Percentiles rank a stretch among this genome's conserved stretches.
These are phyloP conservation scores for Lithobates sylvaticus DNA, from an alignment of 2,797 vertebrate species.

Conservation along the genomic window DNA sequence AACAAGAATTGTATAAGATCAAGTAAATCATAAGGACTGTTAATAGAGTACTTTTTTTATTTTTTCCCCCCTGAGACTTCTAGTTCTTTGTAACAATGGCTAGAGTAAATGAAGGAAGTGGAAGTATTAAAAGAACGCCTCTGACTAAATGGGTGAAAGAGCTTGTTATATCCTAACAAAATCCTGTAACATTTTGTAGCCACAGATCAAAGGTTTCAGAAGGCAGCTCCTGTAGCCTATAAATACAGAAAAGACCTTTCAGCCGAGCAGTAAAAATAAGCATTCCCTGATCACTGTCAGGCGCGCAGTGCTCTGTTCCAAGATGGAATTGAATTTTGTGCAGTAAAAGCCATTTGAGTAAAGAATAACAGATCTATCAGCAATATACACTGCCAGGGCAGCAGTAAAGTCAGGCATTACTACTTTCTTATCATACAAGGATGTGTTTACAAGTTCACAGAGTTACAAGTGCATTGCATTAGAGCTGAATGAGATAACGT, in stretches of 20 bases:
- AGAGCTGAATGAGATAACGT: conserved; percentile 64
- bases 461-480: conserved; percentile 64
- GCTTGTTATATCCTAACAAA: not conserved
- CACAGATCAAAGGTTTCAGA: conserved; percentile 30
- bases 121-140: not conserved
- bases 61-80: not conserved
- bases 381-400: conserved; percentile 67
- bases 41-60: not conserved
- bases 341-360: conserved; percentile 65
- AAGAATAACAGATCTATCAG: conserved; percentile 67
- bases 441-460: conserved; percentile 69
- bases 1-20: not conserved
- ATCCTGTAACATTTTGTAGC: conserved; percentile 2
- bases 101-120: not conserved
- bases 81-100: not conserved
- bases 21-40: not conserved
- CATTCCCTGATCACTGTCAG: conserved; percentile 37
- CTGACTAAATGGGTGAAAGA: not conserved
- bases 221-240: conserved; percentile 10
- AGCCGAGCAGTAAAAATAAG: conserved; percentile 37
- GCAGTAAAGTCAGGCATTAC: conserved; percentile 71
- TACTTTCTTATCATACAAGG: conserved; percentile 69
- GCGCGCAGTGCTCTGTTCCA: conserved; percentile 14
- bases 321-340: conserved; percentile 32
- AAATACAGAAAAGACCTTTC: conserved; percentile 42